Evolutionary conservation across 2,113 vertebrate species (phyloP).

Genomic region (Engystomops pustulosus): DNA sequence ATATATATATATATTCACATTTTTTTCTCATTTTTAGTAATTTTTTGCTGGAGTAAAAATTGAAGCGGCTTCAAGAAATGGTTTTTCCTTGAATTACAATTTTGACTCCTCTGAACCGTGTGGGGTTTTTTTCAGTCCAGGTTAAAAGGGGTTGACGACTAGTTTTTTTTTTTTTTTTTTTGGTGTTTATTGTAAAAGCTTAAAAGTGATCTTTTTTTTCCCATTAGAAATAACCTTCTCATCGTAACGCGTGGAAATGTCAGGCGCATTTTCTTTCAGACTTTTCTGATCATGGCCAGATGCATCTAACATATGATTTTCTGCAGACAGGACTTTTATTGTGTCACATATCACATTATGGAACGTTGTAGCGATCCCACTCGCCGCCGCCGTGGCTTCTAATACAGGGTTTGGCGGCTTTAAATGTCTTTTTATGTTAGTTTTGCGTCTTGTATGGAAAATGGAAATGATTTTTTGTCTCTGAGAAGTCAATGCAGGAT

Average conservation of each 20-base stretch:
- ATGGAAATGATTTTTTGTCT: constrained; percentile 12
- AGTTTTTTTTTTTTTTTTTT: constrained; percentile 53
- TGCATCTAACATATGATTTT: constrained; percentile 53
- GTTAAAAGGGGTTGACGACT: constrained; percentile 49
- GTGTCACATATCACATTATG: constrained; percentile 37
- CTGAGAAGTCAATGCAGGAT: background rate
- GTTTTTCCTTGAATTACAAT: constrained; percentile 6
- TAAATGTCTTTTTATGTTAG: constrained; percentile 26
- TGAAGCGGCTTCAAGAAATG: background rate
- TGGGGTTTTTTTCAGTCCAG: constrained; percentile 28
- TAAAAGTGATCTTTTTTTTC: constrained; percentile 50
- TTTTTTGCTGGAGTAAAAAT: background rate
- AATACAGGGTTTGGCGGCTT: background rate
- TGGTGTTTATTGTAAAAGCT: constrained; percentile 54
- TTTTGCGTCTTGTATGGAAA: background rate
- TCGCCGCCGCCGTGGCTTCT: background rate
- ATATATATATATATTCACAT: background rate
- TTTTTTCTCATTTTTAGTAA: background rate
- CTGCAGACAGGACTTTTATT: constrained; percentile 38
- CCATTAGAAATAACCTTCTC: constrained; percentile 52
- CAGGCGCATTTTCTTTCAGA: constrained; percentile 48
- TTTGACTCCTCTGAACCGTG: constrained; percentile 1
- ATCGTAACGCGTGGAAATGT: constrained; percentile 38
- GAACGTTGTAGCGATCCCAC: background rate
- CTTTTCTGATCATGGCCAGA: constrained; percentile 42